Evolutionary conservation across 2,888 invertebrate species (phyloP), one percentile per base, ranked within the genome.

Genomic region (Holacanthella duospinosa): DNA sequence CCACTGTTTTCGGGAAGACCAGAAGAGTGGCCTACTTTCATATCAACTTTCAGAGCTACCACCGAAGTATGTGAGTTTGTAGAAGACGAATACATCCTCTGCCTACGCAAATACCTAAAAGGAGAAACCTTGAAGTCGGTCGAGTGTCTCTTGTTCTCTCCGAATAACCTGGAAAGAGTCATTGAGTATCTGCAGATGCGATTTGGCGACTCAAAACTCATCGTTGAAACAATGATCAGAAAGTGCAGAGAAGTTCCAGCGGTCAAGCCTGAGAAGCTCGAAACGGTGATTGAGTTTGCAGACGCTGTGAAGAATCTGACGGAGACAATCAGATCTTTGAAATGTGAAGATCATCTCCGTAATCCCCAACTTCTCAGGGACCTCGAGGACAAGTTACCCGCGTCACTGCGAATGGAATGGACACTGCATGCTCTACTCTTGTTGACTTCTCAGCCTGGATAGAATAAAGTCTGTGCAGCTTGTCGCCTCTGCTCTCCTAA

Each of bases 361-460:
- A 66, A 69, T 57, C 69, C 69, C 1, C 36, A 29, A 6, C 43
- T 69, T 1, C 21, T 65, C 26, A 24, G 43, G 27, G 64, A 69
- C 26, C 36, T 69, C 12, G 61, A 63, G 0, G 60, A 60, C 0
- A 67, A 68, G 58, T 21, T 69, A 6, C 65, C 67, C 12, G 19
- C 48, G n/a, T 21, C 62, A 12, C 43, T 29, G 25, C 24, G 29
- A n/a, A n/a, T 25, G 25, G 1, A 43, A 6, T 19, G 24, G 24
- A 21, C 29, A n/a, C 4, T 24, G 25, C 12, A 19, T n/a, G 12
- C n/a, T 25, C 12, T 6, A 6, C 36, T 16, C 43, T 29, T 12
- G 12, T 9, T 26, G 19, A 36, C 4, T 48, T 48, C 48, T n/a
- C 19, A 9, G 21, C 12, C 4, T 48, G 48, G 48, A 4, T 48